phyloP scores from a whole-genome alignment of 2,797 vertebrate species.

The Pelochelys cantorii region DNA sequence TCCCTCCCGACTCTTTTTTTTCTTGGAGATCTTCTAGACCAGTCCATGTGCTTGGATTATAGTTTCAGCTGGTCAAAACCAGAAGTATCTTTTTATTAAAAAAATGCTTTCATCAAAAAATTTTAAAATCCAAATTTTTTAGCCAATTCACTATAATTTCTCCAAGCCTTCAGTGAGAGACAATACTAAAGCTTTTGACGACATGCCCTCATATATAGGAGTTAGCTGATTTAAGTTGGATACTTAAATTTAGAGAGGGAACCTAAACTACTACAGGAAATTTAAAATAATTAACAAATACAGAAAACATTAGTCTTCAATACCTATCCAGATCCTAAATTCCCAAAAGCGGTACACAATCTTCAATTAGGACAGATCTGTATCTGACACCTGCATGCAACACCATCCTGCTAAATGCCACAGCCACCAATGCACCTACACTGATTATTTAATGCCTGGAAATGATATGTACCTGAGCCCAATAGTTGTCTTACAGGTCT shows the following conservation, averaged over 20 bases:
- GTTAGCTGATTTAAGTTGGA: background rate
- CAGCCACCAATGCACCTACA: background rate
- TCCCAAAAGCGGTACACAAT: too few species aligned
- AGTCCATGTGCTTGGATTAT: background rate
- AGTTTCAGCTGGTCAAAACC: background rate
- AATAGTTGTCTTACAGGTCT: constrained; percentile 23
- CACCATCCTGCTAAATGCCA: too few species aligned
- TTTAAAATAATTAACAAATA: background rate
- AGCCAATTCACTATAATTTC: background rate
- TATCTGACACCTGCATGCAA: too few species aligned
- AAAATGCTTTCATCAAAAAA: background rate
- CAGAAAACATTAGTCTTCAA: background rate
- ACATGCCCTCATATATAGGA: background rate
- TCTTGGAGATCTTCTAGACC: background rate
- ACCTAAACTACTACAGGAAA: background rate
- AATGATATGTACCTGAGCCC: background rate
- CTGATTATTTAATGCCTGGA: background rate
- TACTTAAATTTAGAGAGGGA: background rate
- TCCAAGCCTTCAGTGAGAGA: background rate
- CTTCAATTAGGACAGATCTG: too few species aligned
- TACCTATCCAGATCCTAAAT: too few species aligned
- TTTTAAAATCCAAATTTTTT: background rate
- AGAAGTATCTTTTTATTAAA: background rate
- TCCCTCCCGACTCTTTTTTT: background rate
- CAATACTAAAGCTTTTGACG: background rate